Evolutionary conservation across 2,888 invertebrate genomes (phyloP).

Genomic region (Dorcus hopei): DNA sequence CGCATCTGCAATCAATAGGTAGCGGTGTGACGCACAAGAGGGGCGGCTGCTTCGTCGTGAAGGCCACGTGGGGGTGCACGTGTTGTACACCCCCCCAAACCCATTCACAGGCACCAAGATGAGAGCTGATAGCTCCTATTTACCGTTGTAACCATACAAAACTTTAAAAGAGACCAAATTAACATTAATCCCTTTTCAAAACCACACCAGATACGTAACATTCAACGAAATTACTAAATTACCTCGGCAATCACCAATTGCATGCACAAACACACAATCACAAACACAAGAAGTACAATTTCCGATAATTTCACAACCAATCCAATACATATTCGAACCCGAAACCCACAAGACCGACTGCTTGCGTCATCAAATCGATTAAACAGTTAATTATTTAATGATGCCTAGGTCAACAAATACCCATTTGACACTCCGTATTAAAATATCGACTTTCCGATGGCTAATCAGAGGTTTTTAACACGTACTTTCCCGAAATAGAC

Average conservation of each 20-base stretch:
- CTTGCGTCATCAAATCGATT: slow-evolving; percentile 7
- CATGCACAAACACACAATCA: neutral
- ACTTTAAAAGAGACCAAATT: neutral
- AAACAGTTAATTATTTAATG: slow-evolving; percentile 1
- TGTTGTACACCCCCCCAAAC: slow-evolving; percentile 39
- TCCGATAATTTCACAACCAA: neutral
- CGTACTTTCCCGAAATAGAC: too few relatives aligned
- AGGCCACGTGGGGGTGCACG: slow-evolving; percentile 47
- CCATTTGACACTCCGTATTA: slow-evolving; percentile 1
- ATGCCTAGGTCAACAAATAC: slow-evolving; percentile 12
- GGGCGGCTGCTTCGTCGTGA: slow-evolving; percentile 39
- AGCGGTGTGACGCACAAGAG: slow-evolving; percentile 46
- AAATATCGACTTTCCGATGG: too few relatives aligned
- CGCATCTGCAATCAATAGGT: slow-evolving; percentile 44
- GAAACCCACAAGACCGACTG: neutral
- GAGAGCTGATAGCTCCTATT: slow-evolving; percentile 8
- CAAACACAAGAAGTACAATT: neutral
- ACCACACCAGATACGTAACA: neutral
- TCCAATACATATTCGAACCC: neutral
- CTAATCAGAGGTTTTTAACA: neutral
- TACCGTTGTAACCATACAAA: neutral
- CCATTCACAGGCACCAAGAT: slow-evolving; percentile 35
- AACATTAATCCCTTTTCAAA: neutral
- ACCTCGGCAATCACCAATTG: too few relatives aligned
- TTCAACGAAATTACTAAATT: neutral